Percentiles rank a stretch among this genome's conserved stretches.
These are phyloP conservation scores for Dinocampus coccinellae DNA, from an alignment of 2,888 invertebrate genomes.

Conservation along the genomic window DNA sequence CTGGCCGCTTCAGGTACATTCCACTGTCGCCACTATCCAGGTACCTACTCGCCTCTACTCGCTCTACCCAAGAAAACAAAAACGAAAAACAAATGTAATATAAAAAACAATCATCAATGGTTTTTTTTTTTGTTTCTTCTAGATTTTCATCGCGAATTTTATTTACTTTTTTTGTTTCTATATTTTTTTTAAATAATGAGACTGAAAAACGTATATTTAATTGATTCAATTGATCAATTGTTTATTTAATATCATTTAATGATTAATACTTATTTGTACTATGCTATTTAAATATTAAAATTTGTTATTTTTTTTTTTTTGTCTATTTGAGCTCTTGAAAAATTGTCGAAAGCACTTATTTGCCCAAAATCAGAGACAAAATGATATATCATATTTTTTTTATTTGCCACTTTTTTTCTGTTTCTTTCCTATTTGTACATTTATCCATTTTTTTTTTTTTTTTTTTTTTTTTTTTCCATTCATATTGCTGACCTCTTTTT, in stretches of 20 bases:
- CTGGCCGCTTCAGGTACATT: slow-evolving; percentile 84
- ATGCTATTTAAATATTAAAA: not conserved
- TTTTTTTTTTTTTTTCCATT: slow-evolving; percentile 6
- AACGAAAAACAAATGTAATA: slow-evolving; percentile 10
- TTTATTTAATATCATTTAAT: slow-evolving; percentile 17
- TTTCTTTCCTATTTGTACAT: slow-evolving; percentile 6
- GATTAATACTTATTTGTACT: not conserved
- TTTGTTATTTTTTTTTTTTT: slow-evolving; percentile 1
- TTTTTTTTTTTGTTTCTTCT: not conserved
- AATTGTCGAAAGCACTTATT: not conserved
- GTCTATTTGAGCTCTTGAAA: not conserved
- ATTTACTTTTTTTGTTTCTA: slow-evolving; percentile 35
- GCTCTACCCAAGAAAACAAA: slow-evolving; percentile 63
- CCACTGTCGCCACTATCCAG: slow-evolving; percentile 75
- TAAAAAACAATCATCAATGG: not conserved
- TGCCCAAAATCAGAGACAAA: slow-evolving; percentile 29
- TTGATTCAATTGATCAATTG: not conserved
- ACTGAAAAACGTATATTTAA: slow-evolving; percentile 2
- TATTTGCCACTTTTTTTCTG: too few species aligned
- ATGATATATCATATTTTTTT: slow-evolving; percentile 33
- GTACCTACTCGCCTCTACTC: slow-evolving; percentile 71
- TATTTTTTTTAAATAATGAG: slow-evolving; percentile 20
- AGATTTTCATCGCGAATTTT: not conserved
- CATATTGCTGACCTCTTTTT: slow-evolving; percentile 14
- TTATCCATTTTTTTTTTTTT: slow-evolving; percentile 2